Evolutionary conservation across 2,888 invertebrate genomes (phyloP), one percentile per base, ranked within the genome.

Genomic region (Nasonovia ribisnigri): DNA sequence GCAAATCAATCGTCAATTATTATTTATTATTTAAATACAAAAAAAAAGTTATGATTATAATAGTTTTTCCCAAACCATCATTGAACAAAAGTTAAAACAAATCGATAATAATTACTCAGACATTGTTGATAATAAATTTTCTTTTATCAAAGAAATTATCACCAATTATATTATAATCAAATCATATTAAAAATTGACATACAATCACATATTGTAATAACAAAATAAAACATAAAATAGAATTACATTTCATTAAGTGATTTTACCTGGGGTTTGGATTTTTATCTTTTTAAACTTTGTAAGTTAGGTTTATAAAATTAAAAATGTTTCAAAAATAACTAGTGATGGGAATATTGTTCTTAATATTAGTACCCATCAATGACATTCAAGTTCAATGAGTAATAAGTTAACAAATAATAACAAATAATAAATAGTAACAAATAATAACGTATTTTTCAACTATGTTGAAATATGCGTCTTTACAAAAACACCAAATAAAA

Each of bases 1-100:
- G 46, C 46, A 77, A 77, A 36, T 42, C 0, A 57, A 43, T 16
- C 29, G 90, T 90, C 90, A 60, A 90, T 90, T 90, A 90, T 46
- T 43, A 67, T 46, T n/a, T 42, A 77, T 77, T 77, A 42, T 77
- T 77, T 42, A 3, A 54, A 36, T 20, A 54, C 26, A 5, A 51
- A 11, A 86, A 20, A 46, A 29, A 29, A n/a, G 24, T 20, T 36
- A 36, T 54, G 0, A 20, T 36, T 77, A 42, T 20, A 77, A 77
- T 8, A 77, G 20, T 8, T 88, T 54, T 88, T 43, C 29, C 26
- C 13, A 42, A 88, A 51, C 54, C 57, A 88, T 13, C 29, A 13
- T 42, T 42, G 5, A 51, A 88, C 3, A 36, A 36, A 77, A 16
- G 16, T 67, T 67, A n/a, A n/a, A 67, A 88, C 4, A 54, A 88